phyloP scores from a whole-genome alignment of 2,888 invertebrate genomes.

The Melanostoma scalare region DNA sequence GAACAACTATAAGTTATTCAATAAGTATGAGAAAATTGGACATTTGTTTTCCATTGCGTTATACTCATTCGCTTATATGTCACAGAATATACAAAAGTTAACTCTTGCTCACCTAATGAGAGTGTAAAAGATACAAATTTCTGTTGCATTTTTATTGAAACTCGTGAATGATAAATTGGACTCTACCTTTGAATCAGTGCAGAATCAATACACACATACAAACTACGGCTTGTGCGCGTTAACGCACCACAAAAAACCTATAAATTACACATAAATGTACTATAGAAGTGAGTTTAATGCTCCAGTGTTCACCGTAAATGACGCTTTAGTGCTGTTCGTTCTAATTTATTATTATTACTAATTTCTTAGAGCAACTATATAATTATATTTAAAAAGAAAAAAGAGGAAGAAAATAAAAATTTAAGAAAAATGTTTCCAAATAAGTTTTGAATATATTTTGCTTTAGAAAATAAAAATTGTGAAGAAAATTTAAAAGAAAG shows the following conservation, averaged over 20 bases:
- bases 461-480: background rate
- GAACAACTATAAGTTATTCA: conserved; percentile 20
- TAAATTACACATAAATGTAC: conserved; percentile 40
- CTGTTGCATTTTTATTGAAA: background rate
- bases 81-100: background rate
- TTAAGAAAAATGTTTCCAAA: conserved; percentile 30
- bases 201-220: conserved; percentile 21
- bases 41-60: background rate
- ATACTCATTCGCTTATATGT: conserved; percentile 1
- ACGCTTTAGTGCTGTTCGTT: conserved; percentile 64
- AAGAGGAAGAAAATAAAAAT: conserved; percentile 25
- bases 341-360: conserved; percentile 49
- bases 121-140: background rate
- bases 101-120: background rate
- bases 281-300: conserved; percentile 54
- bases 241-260: conserved; percentile 40
- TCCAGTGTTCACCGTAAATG: conserved; percentile 64
- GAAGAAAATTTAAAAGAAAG: background rate
- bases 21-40: background rate
- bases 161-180: conserved; percentile 12
- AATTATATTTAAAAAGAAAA: conserved; percentile 41
- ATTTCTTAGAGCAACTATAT: conserved; percentile 61
- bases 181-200: conserved; percentile 33
- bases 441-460: conserved; percentile 17
- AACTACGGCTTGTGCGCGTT: conserved; percentile 47